A percentile compares a stretch with the other conserved stretches of the same genome.
phyloP scores from a whole-genome alignment of 1,140 invertebrate species.

The Adelges cooleyi region DNA sequence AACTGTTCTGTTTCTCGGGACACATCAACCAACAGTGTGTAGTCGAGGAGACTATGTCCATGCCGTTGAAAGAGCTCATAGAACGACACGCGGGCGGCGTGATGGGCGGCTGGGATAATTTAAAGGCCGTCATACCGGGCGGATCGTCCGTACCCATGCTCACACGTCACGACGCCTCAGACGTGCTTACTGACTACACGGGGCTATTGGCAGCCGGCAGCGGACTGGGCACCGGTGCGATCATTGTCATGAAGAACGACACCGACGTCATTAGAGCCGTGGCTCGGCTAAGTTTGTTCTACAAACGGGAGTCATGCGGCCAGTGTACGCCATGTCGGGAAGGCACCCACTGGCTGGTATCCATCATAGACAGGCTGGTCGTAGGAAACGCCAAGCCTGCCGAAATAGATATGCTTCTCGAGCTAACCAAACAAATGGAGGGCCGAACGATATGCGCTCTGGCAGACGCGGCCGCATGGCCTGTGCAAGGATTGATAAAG shows the following conservation, averaged over 20 bases:
- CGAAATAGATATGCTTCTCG: constrained; percentile 99
- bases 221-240: constrained; percentile 90
- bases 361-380: constrained; percentile 84
- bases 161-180: constrained; percentile 82
- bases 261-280: constrained; percentile 96
- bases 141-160: constrained; percentile 99
- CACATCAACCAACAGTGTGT: constrained; percentile 97
- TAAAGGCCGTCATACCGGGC: constrained; percentile 93
- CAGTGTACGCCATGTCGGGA: constrained; percentile 98
- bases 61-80: constrained; percentile 89
- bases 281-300: constrained; percentile 89
- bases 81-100: constrained; percentile 94
- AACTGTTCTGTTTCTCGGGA: constrained; percentile 97
- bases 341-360: constrained; percentile 91
- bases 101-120: constrained; percentile 96
- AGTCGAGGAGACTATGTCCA: constrained; percentile 99
- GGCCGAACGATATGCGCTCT: constrained; percentile 98
- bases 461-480: constrained; percentile 98
- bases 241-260: constrained; percentile 99
- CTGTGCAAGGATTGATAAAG: constrained; percentile 92
- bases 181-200: constrained; percentile 96
- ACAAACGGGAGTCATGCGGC: constrained; percentile 99
- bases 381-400: constrained; percentile 86
- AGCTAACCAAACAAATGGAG: constrained; percentile 99
- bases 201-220: constrained; percentile 85